Evolutionary conservation across 2,113 vertebrate genomes (phyloP), one percentile per base, ranked within the genome.

Genomic region (Acanthochromis polyacanthus): DNA sequence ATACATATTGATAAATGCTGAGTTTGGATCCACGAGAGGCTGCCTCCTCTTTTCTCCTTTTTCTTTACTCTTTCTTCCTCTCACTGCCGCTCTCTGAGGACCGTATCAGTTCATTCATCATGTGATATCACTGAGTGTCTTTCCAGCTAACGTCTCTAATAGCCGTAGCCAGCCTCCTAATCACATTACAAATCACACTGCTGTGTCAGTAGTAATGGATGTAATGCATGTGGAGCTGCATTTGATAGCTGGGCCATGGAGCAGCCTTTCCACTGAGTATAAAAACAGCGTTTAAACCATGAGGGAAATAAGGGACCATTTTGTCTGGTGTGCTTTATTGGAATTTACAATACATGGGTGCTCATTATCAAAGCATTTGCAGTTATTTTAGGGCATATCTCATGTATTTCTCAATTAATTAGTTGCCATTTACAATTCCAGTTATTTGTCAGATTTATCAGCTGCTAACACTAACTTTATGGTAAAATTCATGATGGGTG

Each of bases 131-230:
- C 71, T 25, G 16, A 71, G 66, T 43, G 70, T 78, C 82, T 85
- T 70, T 82, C 79, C 78, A 74, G 80, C 75, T 63, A 48, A 51
- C n/a, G 45, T 80, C 62, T 82, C 69, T 80, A 83, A 85, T 36
- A 28, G 77, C 82, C 17, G 57, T 64, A 38, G 56, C 68, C 73
- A 61, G 71, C 78, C 70, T 80, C 69, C 62, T 89, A 88, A 90
- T 92, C 82, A 75, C 86, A 79, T 91, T 86, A 88, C 83, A 89
- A 85, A 90, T 91, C 82, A 88, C 56, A 40, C 48, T 57, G 76
- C 81, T 81, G 68, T 69, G 85, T 85, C 81, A 82, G 71, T 20
- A 40, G 46, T 82, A 84, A 86, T 80, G 76, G 86, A 81, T 57
- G 53, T 65, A 79, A 66, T 76, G 80, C 80, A 73, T 51, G 48